phyloP scores from a whole-genome alignment of 2,113 vertebrate genomes.

The Pristiophorus japonicus region DNA sequence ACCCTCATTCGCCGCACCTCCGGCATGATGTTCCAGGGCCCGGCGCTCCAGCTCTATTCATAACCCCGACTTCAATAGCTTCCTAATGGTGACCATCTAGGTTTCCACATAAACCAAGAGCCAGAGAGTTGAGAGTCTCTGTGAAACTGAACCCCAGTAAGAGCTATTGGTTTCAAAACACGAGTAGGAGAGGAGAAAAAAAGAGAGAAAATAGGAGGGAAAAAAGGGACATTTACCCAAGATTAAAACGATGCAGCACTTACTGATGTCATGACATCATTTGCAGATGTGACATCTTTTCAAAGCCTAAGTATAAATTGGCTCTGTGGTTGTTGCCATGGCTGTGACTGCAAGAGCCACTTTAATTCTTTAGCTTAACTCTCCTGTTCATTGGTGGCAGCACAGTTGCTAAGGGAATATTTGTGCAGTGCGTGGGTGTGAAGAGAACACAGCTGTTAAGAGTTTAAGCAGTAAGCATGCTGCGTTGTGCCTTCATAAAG shows the following conservation, averaged over 20 bases:
- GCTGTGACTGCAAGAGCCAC: background rate
- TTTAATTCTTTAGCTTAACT: conserved; percentile 14
- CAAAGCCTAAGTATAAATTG: background rate
- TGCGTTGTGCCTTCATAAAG: conserved; percentile 20
- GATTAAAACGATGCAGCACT: background rate
- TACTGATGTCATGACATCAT: background rate
- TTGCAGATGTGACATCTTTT: background rate
- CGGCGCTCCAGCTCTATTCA: no score
- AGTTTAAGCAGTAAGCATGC: conserved; percentile 27
- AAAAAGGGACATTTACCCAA: background rate
- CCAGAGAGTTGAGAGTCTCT: background rate
- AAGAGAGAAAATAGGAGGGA: background rate
- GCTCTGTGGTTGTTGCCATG: conserved; percentile 17
- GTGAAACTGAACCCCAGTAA: background rate
- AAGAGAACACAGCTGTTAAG: conserved; percentile 32
- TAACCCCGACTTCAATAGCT: no score
- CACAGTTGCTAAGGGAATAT: conserved; percentile 22
- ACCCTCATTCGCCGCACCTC: no score
- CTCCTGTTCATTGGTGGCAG: background rate
- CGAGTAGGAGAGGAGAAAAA: background rate
- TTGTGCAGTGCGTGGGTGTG: conserved; percentile 30
- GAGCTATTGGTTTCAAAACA: background rate
- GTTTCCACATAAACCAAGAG: background rate
- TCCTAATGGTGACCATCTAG: background rate
- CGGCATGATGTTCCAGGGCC: no score